phyloP scores from a whole-genome alignment of 2,113 vertebrate species.

The Tringa solitaria region DNA sequence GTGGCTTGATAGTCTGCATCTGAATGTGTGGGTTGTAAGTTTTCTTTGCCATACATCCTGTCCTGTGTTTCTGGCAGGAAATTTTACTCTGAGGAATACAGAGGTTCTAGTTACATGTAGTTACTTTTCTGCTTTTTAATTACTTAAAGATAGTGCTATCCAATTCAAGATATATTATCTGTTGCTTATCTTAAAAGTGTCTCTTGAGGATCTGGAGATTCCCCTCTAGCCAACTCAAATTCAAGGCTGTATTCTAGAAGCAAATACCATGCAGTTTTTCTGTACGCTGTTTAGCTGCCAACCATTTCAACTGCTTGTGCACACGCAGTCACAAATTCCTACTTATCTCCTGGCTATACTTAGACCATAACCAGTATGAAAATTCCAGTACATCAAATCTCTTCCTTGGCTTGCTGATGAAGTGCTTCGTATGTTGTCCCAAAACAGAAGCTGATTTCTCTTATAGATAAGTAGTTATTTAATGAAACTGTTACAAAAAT shows the following conservation, averaged over 20 bases:
- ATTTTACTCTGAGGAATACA: not conserved
- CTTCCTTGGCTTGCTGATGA: not conserved
- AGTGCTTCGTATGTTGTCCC: not conserved
- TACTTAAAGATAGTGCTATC: not conserved
- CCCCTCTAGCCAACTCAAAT: not conserved
- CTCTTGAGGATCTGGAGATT: not conserved
- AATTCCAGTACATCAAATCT: constrained; percentile 20
- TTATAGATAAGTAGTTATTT: not conserved
- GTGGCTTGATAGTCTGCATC: not conserved
- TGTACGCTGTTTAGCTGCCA: not conserved
- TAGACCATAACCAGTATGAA: not conserved
- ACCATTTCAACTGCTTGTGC: not conserved
- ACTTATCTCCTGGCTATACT: not conserved
- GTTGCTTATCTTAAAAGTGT: not conserved
- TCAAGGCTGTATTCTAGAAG: not conserved
- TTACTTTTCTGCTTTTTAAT: not conserved
- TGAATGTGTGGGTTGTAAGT: not conserved
- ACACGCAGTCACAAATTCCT: not conserved
- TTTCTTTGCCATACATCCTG: not conserved
- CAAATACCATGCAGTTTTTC: not conserved
- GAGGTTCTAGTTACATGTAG: not conserved
- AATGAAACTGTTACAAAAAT: not conserved
- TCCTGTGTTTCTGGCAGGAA: not conserved
- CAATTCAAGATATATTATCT: not conserved
- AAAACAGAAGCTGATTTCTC: not conserved